A percentile compares a stretch with the other conserved stretches of the same genome.
These are phyloP conservation scores for Scolopax mira DNA, from an alignment of 2,113 vertebrate genomes.

Conservation along the genomic window DNA sequence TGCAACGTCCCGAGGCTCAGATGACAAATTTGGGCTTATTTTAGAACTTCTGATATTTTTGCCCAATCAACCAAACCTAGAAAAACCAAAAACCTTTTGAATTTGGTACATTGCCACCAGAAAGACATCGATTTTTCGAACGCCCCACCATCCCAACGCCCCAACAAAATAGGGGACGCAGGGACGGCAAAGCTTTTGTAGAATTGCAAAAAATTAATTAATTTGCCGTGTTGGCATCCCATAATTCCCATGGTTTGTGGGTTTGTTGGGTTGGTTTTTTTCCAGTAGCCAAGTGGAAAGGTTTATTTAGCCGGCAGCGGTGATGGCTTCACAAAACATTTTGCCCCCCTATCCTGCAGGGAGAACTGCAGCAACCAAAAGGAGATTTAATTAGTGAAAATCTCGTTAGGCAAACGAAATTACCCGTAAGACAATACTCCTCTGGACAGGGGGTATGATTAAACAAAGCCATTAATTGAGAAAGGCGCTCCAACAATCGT, in stretches of 20 bases:
- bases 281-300: conserved; percentile 72
- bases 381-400: conserved; percentile 98
- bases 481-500: conserved; percentile 70
- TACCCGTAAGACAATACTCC: conserved; percentile 95
- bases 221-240: conserved; percentile 35
- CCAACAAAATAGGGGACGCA: too few species aligned
- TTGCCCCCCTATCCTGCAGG: conserved; percentile 78
- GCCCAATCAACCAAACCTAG: neutral
- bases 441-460: conserved; percentile 87
- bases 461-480: conserved; percentile 81
- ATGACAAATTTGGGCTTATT: neutral
- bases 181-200: neutral
- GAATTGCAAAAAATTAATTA: conserved; percentile 22
- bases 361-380: conserved; percentile 85
- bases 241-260: neutral
- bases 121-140: neutral
- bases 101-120: neutral
- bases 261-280: neutral
- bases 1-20: neutral
- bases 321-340: conserved; percentile 82
- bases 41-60: neutral
- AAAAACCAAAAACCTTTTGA: neutral
- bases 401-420: conserved; percentile 99
- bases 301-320: conserved; percentile 83
- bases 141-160: fast-evolving